Conservation (phyloP, 2,113 vertebrate genomes). For the Upupa epops region DNA sequence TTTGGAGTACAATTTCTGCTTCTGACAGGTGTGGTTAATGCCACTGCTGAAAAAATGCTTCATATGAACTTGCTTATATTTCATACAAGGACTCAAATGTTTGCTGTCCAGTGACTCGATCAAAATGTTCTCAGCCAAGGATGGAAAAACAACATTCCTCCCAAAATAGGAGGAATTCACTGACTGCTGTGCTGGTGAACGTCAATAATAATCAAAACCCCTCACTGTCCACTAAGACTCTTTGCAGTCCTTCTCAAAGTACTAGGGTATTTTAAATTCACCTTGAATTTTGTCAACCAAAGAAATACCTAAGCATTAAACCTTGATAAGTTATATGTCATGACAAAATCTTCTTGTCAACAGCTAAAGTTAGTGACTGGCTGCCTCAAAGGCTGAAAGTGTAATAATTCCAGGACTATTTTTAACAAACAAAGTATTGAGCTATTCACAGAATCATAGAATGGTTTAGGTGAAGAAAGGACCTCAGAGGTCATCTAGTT, state of each 20-base stretch:
- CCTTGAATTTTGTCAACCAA: not conserved
- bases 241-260: not conserved
- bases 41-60: not conserved
- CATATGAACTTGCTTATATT: not conserved
- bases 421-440: not conserved
- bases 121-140: conserved; percentile 33
- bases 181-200: not conserved
- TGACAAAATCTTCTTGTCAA: not conserved
- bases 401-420: not conserved
- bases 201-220: not conserved
- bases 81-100: not conserved
- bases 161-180: conserved; percentile 20
- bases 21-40: not conserved
- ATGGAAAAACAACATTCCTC: conserved; percentile 33
- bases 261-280: not conserved
- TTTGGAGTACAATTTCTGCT: not conserved
- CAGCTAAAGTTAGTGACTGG: not conserved
- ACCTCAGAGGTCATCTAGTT: too few species aligned
- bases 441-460: too few species aligned
- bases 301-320: not conserved
- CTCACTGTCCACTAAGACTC: not conserved
- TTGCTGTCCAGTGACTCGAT: not conserved
- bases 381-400: not conserved
- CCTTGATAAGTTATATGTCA: not conserved
- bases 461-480: too few species aligned